phyloP scores from a whole-genome alignment of 2,888 invertebrate species.

The Rugalucina vietnamica region DNA sequence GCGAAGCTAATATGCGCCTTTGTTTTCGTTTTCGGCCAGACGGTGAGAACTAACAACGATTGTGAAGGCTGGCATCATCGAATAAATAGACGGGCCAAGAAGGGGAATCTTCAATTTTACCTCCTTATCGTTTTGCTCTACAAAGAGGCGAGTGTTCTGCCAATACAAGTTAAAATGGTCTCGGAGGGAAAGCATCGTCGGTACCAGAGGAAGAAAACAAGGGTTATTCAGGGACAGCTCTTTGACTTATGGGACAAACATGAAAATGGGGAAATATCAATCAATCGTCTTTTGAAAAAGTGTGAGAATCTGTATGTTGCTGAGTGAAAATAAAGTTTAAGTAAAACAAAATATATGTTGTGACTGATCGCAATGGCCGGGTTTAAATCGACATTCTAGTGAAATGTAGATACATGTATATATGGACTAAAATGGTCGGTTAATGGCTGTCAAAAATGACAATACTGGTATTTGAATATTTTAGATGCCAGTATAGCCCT shows the following conservation, averaged over 20 bases:
- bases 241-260: background rate
- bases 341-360: no score
- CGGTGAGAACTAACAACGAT: conserved; percentile 17
- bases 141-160: conserved; percentile 13
- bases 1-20: no score
- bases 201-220: background rate
- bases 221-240: background rate
- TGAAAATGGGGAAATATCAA: background rate
- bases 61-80: conserved; percentile 12
- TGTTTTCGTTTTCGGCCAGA: background rate
- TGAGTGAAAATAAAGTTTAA: no score
- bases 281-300: no score
- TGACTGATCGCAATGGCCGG: no score
- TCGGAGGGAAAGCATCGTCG: background rate
- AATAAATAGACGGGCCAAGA: background rate
- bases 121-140: background rate
- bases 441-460: no score
- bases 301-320: no score
- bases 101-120: background rate
- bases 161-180: conserved; percentile 6
- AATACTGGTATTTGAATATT: no score
- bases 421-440: no score
- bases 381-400: no score
- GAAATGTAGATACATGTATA: no score
- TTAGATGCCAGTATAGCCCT: no score